Evolutionary conservation across 2,797 vertebrate species (phyloP), one percentile per base, ranked within the genome.

Genomic region (Tolypeutes matacus): DNA sequence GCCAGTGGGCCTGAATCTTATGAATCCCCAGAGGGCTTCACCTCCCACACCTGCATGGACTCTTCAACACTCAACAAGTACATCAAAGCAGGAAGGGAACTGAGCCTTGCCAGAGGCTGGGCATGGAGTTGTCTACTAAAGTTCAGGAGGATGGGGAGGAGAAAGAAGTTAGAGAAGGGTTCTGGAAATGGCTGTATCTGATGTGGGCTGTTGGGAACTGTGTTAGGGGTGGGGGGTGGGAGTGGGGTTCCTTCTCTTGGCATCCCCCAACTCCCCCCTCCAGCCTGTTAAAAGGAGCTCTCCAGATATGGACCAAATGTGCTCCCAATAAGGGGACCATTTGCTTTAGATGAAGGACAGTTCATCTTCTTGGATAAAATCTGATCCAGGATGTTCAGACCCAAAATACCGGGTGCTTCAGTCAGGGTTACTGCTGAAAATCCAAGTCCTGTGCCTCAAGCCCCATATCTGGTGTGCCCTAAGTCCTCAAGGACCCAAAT

Each of bases 291-390:
- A 75, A 95, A 87, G 51, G 53, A 85, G 75, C 69, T 39, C 76
- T 95, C 23, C 49, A 46, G 29, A 39, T 80, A 21, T 27, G 36
- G 17, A 53, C 8, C 42, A 87, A 27, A 15, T 58, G 17, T 84
- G 25, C 53, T 46, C 3, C 94, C 78, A 67, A 25, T 56, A 34
- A 67, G 3, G 51, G 67, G 56, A 29, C 49, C 51, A 53, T 64
- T 53, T 65, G 72, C 90, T 91, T 78, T 77, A 86, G 20, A 77
- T 34, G 14, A 95, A 93, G 23, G 42, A 31, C 31, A 14, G 3
- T 31, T 77, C 25, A 31, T 70, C 56, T 92, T 84, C 46, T 62
- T 78, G 8, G 58, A 46, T 86, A 88, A 86, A 93, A 58, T 83
- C 53, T 90, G 27, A 84, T 42, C 27, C 36, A 82, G n/a, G 65